phyloP scores from a whole-genome alignment of 2,797 vertebrate genomes.

The Cichlasoma orientale region DNA sequence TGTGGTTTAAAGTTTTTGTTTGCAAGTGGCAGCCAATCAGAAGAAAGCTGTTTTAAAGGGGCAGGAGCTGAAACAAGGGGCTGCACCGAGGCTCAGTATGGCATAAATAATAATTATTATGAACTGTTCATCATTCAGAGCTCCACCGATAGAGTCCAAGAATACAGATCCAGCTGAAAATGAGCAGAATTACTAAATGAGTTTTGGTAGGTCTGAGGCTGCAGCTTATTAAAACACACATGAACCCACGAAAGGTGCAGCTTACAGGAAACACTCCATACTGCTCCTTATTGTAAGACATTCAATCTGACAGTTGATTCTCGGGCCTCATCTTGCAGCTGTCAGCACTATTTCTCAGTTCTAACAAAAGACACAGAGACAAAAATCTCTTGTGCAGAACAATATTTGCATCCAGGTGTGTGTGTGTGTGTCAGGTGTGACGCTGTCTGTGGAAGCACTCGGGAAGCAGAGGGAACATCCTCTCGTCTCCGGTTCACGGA shows the following conservation, averaged over 20 bases:
- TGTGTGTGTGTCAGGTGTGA: not conserved
- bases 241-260: no score
- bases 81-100: no score
- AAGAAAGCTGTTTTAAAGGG: not conserved
- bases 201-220: not conserved
- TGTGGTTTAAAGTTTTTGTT: not conserved
- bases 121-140: not conserved
- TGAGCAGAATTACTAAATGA: no score
- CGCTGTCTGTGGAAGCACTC: not conserved
- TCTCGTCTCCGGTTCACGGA: conserved; percentile 17
- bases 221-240: not conserved
- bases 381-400: not conserved
- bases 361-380: not conserved
- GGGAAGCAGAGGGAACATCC: not conserved
- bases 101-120: not conserved
- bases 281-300: no score
- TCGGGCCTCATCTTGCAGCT: not conserved
- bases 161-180: no score
- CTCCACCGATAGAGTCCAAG: not conserved
- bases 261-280: no score
- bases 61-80: not conserved
- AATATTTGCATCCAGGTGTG: not conserved
- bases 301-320: no score
- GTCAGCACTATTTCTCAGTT: not conserved
- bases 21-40: not conserved